Evolutionary conservation across 2,797 vertebrate species (phyloP).

Genomic region (Synaphobranchus kaupii): DNA sequence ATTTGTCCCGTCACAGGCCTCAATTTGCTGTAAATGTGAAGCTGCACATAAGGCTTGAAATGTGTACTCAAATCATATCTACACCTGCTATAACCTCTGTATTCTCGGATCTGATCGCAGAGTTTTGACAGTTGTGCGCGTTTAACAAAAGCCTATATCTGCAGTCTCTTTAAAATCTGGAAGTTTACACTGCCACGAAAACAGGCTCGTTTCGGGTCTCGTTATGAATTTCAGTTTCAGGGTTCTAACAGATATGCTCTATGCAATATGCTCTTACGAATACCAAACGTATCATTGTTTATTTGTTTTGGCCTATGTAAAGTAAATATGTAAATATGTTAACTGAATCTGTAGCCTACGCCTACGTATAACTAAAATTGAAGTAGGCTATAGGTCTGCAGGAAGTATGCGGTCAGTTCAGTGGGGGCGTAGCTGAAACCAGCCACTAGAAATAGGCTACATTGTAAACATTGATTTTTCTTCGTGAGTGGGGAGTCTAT

Average conservation of each 20-base stretch:
- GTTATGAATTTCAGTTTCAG: not conserved
- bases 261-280: not conserved
- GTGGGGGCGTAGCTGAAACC: not conserved
- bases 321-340: too few species aligned
- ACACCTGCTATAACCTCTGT: too few species aligned
- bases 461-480: not conserved
- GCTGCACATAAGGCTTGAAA: not conserved
- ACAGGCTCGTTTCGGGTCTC: too few species aligned
- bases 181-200: too few species aligned
- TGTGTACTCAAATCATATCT: not conserved
- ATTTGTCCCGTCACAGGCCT: not conserved
- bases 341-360: too few species aligned
- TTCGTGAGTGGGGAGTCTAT: too few species aligned
- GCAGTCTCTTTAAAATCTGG: too few species aligned
- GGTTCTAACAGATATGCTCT: not conserved
- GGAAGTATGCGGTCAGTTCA: not conserved
- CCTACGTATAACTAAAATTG: too few species aligned
- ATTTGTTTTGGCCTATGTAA: too few species aligned
- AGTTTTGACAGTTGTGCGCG: too few species aligned
- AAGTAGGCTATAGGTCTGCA: not conserved
- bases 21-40: not conserved
- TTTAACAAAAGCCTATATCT: too few species aligned
- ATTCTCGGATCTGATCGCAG: too few species aligned
- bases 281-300: not conserved
- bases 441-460: not conserved